phyloP scores from a whole-genome alignment of 2,797 vertebrate species.

The Fistularia tabacaria region DNA sequence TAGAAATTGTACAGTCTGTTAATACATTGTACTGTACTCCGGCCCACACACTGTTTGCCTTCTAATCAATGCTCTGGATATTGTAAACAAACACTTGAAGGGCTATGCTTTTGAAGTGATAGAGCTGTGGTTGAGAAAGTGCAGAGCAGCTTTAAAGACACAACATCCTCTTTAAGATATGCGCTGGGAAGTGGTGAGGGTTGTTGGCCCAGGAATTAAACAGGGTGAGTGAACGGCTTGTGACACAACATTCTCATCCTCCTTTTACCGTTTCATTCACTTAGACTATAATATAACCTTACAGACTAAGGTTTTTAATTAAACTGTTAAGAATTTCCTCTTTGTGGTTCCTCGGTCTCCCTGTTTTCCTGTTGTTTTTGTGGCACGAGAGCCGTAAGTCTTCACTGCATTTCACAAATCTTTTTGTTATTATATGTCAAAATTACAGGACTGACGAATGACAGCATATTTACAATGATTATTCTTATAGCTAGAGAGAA shows the following conservation, averaged over 20 bases:
- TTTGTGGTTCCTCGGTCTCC: constrained; percentile 32
- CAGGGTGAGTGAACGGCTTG: constrained; percentile 74
- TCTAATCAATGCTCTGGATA: constrained; percentile 51
- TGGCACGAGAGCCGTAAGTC: constrained; percentile 8
- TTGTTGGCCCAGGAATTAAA: constrained; percentile 66
- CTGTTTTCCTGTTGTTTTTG: constrained; percentile 32
- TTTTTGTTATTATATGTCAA: too few species aligned
- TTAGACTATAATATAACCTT: constrained; percentile 22
- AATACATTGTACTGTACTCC: constrained; percentile 20
- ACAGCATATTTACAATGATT: constrained; percentile 7
- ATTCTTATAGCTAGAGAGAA: constrained; percentile 39
- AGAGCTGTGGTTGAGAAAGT: constrained; percentile 66
- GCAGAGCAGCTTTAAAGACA: constrained; percentile 62
- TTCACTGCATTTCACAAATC: constrained; percentile 30
- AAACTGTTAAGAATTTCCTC: constrained; percentile 18
- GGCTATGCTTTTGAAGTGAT: constrained; percentile 65
- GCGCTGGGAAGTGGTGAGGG: constrained; percentile 65
- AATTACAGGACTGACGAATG: constrained; percentile 27
- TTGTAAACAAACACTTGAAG: constrained; percentile 63
- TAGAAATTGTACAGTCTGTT: constrained; percentile 17
- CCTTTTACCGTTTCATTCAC: constrained; percentile 44
- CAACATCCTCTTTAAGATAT: constrained; percentile 70
- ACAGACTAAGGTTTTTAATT: constrained; percentile 17
- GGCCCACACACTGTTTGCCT: constrained; percentile 48
- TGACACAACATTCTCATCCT: constrained; percentile 62